Evolutionary conservation across 2,113 vertebrate species (phyloP).

Genomic region (Aspiorhynchus laticeps): DNA sequence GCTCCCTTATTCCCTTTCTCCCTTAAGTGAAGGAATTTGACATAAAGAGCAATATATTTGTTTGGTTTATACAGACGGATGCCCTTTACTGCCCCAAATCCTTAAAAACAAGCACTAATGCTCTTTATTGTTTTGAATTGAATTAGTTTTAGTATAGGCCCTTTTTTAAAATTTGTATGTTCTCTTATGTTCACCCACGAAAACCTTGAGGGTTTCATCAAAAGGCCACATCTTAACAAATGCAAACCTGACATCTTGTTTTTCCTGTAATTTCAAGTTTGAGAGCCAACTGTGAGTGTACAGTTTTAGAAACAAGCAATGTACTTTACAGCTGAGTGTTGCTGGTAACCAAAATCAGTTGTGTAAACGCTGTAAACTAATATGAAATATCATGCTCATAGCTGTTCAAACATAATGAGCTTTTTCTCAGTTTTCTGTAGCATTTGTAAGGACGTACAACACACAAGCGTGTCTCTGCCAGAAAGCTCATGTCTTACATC

Average conservation of each 20-base stretch:
- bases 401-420: slow-evolving; percentile 11
- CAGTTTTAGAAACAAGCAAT: slow-evolving; percentile 43
- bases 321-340: slow-evolving; percentile 61
- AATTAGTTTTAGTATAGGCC: neutral
- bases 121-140: slow-evolving; percentile 4
- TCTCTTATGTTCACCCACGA: neutral
- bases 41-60: slow-evolving; percentile 1
- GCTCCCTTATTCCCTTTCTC: slow-evolving; percentile 23
- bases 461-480: neutral
- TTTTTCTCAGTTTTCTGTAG: slow-evolving; percentile 3
- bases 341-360: slow-evolving; percentile 66
- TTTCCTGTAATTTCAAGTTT: slow-evolving; percentile 3
- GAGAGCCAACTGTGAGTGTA: slow-evolving; percentile 41
- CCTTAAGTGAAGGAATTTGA: slow-evolving; percentile 45
- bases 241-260: slow-evolving; percentile 30
- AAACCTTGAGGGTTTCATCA: neutral
- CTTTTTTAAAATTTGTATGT: neutral
- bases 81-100: slow-evolving; percentile 12
- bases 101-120: slow-evolving; percentile 22
- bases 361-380: slow-evolving; percentile 49
- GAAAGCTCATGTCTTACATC: neutral
- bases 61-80: slow-evolving; percentile 12
- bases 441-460: neutral
- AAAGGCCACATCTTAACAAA: neutral
- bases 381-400: slow-evolving; percentile 20